Conservation (phyloP, 2,113 vertebrate genomes). For the Corythornis vintsioides region DNA sequence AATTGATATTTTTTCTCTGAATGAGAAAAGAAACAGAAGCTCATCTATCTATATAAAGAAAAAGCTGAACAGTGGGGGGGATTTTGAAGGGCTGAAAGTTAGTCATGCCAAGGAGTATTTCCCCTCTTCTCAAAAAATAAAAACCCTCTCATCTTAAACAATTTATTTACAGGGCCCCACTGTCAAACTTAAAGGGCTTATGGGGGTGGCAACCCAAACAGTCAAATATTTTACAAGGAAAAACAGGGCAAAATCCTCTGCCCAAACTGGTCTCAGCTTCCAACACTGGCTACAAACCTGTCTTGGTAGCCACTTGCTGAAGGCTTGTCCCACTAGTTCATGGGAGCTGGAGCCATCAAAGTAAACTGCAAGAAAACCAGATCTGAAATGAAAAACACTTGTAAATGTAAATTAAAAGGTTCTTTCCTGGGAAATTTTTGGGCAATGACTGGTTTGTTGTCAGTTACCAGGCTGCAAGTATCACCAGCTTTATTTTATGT, state of each 20-base stretch:
- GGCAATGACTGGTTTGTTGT: background rate
- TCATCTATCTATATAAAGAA: background rate
- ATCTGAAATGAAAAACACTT: background rate
- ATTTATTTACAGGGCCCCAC: background rate
- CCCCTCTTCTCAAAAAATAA: background rate
- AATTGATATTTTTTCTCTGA: background rate
- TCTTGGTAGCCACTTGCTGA: background rate
- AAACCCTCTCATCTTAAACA: background rate
- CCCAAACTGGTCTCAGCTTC: background rate
- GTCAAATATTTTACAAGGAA: background rate
- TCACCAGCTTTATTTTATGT: background rate
- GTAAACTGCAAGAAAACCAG: background rate
- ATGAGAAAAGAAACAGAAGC: background rate
- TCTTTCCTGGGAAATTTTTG: background rate
- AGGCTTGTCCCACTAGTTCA: background rate
- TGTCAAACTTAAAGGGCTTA: background rate
- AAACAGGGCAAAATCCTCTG: background rate
- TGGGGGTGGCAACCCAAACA: background rate
- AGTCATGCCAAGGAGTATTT: background rate
- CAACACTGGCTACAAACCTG: background rate
- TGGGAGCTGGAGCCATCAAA: background rate
- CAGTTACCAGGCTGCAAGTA: background rate
- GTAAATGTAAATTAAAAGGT: background rate
- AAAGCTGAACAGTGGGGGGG: background rate
- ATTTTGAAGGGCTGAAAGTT: background rate